Percentiles rank a stretch among this genome's conserved stretches.
Conservation (phyloP, 2,797 vertebrate genomes). For the Echiichthys vipera region DNA sequence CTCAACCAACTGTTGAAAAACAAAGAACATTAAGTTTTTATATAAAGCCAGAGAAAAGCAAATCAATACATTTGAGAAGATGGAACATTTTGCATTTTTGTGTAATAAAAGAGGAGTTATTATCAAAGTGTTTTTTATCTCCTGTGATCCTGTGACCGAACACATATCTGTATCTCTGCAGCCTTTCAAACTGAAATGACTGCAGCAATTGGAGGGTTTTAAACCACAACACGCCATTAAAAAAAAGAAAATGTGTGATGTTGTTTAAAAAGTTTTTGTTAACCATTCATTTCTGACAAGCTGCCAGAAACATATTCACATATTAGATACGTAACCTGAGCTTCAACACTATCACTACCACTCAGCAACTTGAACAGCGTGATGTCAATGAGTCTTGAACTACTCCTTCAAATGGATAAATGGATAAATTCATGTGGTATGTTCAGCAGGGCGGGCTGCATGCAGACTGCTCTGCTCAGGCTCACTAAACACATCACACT, state of each 20-base stretch:
- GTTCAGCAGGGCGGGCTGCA: conserved; percentile 27
- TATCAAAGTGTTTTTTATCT: neutral
- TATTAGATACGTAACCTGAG: neutral
- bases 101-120: neutral
- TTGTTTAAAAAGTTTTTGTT: neutral
- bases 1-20: neutral
- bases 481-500: conserved; percentile 45
- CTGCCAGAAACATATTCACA: neutral
- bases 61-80: neutral
- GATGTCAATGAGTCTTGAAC: conserved; percentile 13
- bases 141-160: neutral
- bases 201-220: neutral
- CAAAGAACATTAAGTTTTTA: neutral
- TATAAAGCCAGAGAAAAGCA: neutral
- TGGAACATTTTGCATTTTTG: neutral
- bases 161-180: neutral
- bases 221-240: neutral
- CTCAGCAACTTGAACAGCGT: neutral
- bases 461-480: conserved; percentile 37
- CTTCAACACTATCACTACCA: conserved; percentile 1
- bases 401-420: conserved; percentile 48
- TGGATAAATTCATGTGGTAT: conserved; percentile 32
- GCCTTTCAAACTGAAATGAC: neutral
- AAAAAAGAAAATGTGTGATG: neutral
- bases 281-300: neutral